Percentiles rank a stretch among this genome's conserved stretches.
phyloP scores from a whole-genome alignment of 2,797 vertebrate genomes.

The Cuniculus paca region DNA sequence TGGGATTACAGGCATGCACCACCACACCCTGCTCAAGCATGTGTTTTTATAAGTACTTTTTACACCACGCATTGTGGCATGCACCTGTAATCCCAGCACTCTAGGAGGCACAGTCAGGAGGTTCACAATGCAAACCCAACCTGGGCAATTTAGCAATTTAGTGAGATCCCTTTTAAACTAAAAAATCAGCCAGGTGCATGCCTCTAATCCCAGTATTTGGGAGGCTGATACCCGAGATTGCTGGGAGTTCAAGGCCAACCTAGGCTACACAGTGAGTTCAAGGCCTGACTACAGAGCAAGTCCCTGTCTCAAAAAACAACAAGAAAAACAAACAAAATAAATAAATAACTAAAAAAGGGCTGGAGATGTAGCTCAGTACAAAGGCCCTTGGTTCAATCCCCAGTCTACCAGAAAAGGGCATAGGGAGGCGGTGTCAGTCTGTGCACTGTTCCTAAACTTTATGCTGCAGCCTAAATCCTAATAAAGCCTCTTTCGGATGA shows the following conservation, averaged over 20 bases:
- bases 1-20: not conserved
- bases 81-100: not conserved
- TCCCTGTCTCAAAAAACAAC: not conserved
- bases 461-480: not conserved
- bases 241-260: not conserved
- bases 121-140: not conserved
- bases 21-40: not conserved
- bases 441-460: not conserved
- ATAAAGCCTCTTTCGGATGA: not conserved
- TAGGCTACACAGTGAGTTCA: not conserved
- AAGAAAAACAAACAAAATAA: not conserved
- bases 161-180: not conserved
- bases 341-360: not conserved
- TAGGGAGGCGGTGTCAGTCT: not conserved
- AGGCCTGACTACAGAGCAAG: not conserved
- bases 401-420: not conserved
- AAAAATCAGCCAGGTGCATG: not conserved
- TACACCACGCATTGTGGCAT: not conserved
- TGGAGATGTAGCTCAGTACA: not conserved
- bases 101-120: not conserved
- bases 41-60: not conserved
- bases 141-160: not conserved
- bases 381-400: not conserved
- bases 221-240: not conserved
- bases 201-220: not conserved